Evolutionary conservation across 2,888 invertebrate genomes (phyloP), one percentile per base, ranked within the genome.

Genomic region (Calliopum simillimum): DNA sequence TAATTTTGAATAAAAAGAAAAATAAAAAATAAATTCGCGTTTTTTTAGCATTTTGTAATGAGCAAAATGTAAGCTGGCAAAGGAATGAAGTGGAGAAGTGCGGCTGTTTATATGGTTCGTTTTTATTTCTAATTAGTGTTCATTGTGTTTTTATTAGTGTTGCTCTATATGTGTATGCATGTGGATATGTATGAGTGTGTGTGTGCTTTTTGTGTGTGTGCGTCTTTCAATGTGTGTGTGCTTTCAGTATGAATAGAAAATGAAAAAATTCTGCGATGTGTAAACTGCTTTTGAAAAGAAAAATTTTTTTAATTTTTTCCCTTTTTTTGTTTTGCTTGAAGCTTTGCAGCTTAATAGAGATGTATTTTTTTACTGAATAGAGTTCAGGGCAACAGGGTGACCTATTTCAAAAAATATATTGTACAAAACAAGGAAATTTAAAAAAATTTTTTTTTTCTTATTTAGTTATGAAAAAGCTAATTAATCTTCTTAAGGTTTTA

Each of bases 51-150:
- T 53, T 13, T 53, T 12, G 16, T 21, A 53, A 12, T 23, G 23
- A 53, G 23, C 12, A 23, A 53, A 23, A 13, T 23, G 14, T 61
- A 13, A 43, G 1, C 4, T 16, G 8, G 61, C 25, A 3, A 46
- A 62, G 43, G 19, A 41, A 33, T n/a, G 16, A 61, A 44, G 11
- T 4, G 23, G 53, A 13, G 33, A 12, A 33, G 43, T 16, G 51
- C 21, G 33, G 49, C 33, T 33, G 33, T 33, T 33, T 33, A 33
- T 4, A n/a, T n/a, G 19, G 33, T 14, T 77, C 79, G 72, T 79
- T 81, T 81, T 81, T 79, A 80, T 80, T 80, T 82, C 79, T 81
- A 80, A 80, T 81, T 81, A 81, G 79, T 76, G 76, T 76, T 77
- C 74, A 49, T n/a, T 49, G 76, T 75, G 73, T 70, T 73, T 71